A percentile compares a stretch with the other conserved stretches of the same genome.
Conservation (phyloP, 2,888 invertebrate species). For the Leptodirus hochenwartii region DNA sequence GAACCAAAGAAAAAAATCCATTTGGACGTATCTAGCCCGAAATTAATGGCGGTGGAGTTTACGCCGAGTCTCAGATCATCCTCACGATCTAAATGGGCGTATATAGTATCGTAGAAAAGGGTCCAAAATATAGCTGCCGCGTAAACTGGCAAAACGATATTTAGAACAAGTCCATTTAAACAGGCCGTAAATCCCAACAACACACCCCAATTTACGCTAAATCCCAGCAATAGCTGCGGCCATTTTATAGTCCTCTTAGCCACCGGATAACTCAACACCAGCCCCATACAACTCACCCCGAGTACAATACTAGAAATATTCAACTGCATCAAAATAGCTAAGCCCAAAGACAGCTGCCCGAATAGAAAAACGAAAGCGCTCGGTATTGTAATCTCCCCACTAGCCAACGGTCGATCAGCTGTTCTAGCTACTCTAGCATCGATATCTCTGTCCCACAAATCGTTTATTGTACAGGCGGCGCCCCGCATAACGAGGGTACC, state of each 20-base stretch:
- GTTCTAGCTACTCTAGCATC: slow-evolving; percentile 61
- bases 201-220: slow-evolving; percentile 96
- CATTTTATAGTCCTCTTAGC: slow-evolving; percentile 90
- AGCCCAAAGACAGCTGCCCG: slow-evolving; percentile 62
- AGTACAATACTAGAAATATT: slow-evolving; percentile 72
- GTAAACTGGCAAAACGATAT: slow-evolving; percentile 72
- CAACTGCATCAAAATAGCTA: slow-evolving; percentile 68
- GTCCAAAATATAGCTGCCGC: slow-evolving; percentile 85
- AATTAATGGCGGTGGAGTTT: slow-evolving; percentile 87
- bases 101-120: slow-evolving; percentile 92
- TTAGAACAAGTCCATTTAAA: slow-evolving; percentile 45
- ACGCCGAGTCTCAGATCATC: slow-evolving; percentile 84
- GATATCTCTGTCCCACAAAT: slow-evolving; percentile 90
- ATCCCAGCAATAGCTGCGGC: slow-evolving; percentile 85
- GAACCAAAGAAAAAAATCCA: slow-evolving; percentile 58
- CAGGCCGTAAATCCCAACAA: slow-evolving; percentile 84
- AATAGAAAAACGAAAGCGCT: slow-evolving; percentile 68
- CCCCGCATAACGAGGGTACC: slow-evolving; percentile 93
- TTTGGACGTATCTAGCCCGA: slow-evolving; percentile 65
- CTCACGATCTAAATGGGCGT: slow-evolving; percentile 92
- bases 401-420: slow-evolving; percentile 66
- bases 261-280: slow-evolving; percentile 80
- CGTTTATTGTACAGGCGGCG: slow-evolving; percentile 94
- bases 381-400: slow-evolving; percentile 51
- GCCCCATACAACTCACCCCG: slow-evolving; percentile 60